Evolutionary conservation across 1,140 invertebrate species (phyloP), one percentile per base, ranked within the genome.

Genomic region (Anthonomus grandis): DNA sequence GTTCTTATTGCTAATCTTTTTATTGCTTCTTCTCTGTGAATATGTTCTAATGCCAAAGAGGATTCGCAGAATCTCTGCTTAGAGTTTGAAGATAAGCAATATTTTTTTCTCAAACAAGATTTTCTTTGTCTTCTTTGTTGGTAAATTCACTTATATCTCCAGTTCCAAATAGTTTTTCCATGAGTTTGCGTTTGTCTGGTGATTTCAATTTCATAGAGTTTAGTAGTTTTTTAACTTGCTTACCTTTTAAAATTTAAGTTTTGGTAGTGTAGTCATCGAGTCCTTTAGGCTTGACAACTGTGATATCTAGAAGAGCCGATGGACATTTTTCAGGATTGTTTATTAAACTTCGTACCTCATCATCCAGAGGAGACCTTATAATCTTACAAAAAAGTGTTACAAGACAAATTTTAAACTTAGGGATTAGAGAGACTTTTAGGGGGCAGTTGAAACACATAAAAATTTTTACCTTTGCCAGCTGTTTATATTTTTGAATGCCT

Each of bases 261-360:
- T 63, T 53, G 3, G 37, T 49, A 9, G 59, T 52, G 46, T 45
- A 58, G 4, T 59, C 34, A 38, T 65, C 55, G 0, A 50, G n/a
- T 6, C 58, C 57, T 22, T 54, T 59, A 2, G 64, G 65, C 55
- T 64, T 65, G 18, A 67, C 60, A 1, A 67, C 59, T 9, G 65
- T 67, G 1, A 67, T 64, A 24, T 67, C 64, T 21, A 67, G 36
- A 10, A 65, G 49, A 18, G 64, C 54, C 1, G 61, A 64, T 12
- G 22, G 37, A 45, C 60, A 65, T 58, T 62, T 61, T 37, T 61
- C 57, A 0, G 65, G 63, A 37, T 44, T 61, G 42, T 57, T 56
- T 25, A 67, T 63, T n/a, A 65, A 58, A 23, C 57, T 49, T 21
- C 57, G 57, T 3, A 64, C 59, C 56, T 60, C n/a, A n/a, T n/a